Percentiles rank a stretch among this genome's conserved stretches.
These are phyloP conservation scores for Grantiella picta DNA, from an alignment of 2,113 vertebrate genomes.

Conservation along the genomic window DNA sequence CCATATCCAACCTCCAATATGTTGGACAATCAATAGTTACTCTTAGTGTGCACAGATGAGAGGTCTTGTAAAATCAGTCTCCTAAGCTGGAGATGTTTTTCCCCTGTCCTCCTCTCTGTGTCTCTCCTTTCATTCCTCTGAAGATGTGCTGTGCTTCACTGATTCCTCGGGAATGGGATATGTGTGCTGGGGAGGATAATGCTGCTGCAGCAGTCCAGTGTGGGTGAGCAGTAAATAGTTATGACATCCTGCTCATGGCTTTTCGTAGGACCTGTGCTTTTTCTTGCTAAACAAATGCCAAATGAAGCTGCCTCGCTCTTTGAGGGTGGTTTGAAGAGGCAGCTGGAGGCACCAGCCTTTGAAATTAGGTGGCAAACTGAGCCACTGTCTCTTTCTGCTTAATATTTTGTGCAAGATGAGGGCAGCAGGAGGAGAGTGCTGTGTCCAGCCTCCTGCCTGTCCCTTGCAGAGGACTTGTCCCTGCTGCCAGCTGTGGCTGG, in stretches of 20 bases:
- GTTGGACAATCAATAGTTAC: background rate
- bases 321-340: background rate
- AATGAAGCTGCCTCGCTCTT: background rate
- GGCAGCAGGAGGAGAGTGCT: background rate
- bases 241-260: background rate
- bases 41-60: background rate
- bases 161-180: background rate
- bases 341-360: conserved; percentile 43
- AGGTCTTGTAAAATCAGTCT: background rate
- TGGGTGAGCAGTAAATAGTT: background rate
- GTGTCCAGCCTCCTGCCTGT: background rate
- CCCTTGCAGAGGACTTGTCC: background rate
- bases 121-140: background rate
- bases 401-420: background rate
- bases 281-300: background rate
- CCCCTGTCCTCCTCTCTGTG: background rate
- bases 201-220: background rate
- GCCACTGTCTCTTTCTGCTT: background rate
- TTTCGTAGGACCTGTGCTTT: background rate
- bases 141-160: background rate
- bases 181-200: background rate
- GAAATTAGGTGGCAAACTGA: conserved; percentile 25
- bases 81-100: background rate
- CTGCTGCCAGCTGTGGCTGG: background rate
- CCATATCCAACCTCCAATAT: rapidly evolving